Base-by-base conservation (phyloP, 2,888 invertebrate species). In the Phrixothrix hirtus region DNA sequence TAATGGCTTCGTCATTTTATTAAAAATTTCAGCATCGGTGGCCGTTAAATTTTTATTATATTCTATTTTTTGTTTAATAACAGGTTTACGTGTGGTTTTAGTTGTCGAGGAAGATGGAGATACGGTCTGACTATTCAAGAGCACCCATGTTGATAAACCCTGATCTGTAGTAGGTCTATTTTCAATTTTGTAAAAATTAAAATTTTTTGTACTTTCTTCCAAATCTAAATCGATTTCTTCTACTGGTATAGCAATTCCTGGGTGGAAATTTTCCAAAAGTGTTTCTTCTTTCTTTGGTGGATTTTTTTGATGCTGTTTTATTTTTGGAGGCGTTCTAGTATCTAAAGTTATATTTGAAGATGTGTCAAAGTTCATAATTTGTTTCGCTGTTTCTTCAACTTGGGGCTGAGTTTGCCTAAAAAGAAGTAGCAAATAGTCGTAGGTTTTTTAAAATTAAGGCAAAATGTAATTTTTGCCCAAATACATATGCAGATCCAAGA, bases 141-240 rank as follows among this genome's bases (percentile, higher is more conserved):
- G 76, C 53, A 89, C 84, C 89, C 89, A 89, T 0, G 89, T 89
- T 0, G 88, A 89, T 54, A 89, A 79, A 1, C 87, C 87, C 67
- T 83, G 83, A 43, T 81, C 14, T 81, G 81, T 36, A 79, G 88
- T 47, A 79, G 83, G 46, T 77, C 75, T 66, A 63, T 70, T 65
- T 60, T 69, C 72, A 12, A 73, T 47, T 67, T 75, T 76, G 42
- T 74, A 73, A 56, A 72, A 73, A 47, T 66, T 68, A 38, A 72
- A 34, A 59, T 71, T 73, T 37, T 73, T 74, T 9, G 70, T 71
- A 0, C 66, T 61, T 39, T 67, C 66, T 46, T 75, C 73, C 9
- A 70, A 27, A 9, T 64, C 50, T 6, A 65, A 52, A 6, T 70
- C 46, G 2, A 85, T 85, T 59, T 83, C 79, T 1, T 82, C 80